These are phyloP conservation scores for Miniopterus natalensis DNA, from an alignment of 2,113 vertebrate species.

Conservation along the genomic window DNA sequence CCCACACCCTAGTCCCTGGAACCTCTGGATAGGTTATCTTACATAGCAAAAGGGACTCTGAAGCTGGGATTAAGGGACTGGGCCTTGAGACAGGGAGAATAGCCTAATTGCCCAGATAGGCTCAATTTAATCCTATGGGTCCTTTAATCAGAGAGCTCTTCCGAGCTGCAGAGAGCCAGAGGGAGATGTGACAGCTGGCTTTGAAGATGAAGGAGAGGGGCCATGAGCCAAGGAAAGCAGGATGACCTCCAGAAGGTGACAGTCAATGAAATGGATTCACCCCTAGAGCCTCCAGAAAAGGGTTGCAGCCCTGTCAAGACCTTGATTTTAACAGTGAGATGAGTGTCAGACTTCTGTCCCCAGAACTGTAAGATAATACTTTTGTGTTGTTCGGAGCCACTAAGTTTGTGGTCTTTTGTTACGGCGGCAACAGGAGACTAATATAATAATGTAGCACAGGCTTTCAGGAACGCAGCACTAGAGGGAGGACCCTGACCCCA, in stretches of 20 bases:
- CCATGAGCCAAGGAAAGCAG: no score
- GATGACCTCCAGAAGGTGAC: no score
- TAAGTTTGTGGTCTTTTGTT: no score
- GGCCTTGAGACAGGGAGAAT: not conserved
- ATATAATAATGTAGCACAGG: no score
- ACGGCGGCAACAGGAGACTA: no score
- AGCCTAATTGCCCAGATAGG: not conserved
- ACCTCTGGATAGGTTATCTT: no score
- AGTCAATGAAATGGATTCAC: not conserved
- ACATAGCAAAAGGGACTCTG: no score
- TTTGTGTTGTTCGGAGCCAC: no score
- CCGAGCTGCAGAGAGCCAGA: not conserved
- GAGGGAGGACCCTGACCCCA: not conserved
- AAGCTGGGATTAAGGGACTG: not conserved
- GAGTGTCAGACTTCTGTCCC: not conserved
- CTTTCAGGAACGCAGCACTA: no score
- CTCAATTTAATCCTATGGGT: not conserved
- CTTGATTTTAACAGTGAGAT: not conserved
- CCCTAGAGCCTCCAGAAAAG: not conserved
- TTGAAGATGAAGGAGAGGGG: no score
- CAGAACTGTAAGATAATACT: no score
- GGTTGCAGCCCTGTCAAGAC: not conserved
- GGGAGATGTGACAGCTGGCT: no score
- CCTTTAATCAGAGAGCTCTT: not conserved
- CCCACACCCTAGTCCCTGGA: not conserved